Evolutionary conservation across 30 jellyfish, hydroid and myxozoan genomes (phyloP), one percentile per base, ranked within the genome.

Genomic region (Turritopsis rubra): DNA sequence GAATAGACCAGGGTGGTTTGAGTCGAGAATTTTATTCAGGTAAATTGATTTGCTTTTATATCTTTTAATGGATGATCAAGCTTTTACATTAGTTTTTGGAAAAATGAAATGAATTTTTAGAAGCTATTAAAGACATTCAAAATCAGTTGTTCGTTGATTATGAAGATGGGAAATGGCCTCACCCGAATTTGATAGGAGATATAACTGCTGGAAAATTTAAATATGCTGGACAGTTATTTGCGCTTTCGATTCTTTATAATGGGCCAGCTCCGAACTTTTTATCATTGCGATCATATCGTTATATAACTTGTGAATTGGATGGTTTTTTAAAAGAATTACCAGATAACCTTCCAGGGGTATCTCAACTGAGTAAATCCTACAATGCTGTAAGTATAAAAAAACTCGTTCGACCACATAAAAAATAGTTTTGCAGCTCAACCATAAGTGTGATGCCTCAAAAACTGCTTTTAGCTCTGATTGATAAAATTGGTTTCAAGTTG

Each of bases 1-100:
- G 92, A 41, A 85, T 85, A 75, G 92, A 75, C 88, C 23, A 80
- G 53, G 92, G 92, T 65, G 92, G 92, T 18, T 83, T 85, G 23
- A 75, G 83, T 27, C 82, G 88, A 28, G 92, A 85, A 81, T 85
- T 85, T 60, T 74, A 75, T 68, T 54, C 92, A 75, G 75, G 92
- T 75, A 85, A 72, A 79, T 28, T 66, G 72, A 26, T 65, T 22
- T 21, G 60, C 27, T 29, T 20, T 28, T 52, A 77, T 28, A 21
- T 24, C 65, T 21, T 74, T 52, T 74, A 21, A 24, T 21, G 52
- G 60, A 41, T 28, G 82, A 74, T 74, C 23, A 28, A 74, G 82
- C 52, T 52, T 21, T 21, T 77, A 28, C 60, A 20, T 77, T 79
- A 31, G 1, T 21, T 29, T 79, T 52, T 79, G 54, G 30, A 41